Conservation (phyloP, 37 sponge, comb jelly and placozoan genomes). For the Halisarca cf. caerulea region DNA sequence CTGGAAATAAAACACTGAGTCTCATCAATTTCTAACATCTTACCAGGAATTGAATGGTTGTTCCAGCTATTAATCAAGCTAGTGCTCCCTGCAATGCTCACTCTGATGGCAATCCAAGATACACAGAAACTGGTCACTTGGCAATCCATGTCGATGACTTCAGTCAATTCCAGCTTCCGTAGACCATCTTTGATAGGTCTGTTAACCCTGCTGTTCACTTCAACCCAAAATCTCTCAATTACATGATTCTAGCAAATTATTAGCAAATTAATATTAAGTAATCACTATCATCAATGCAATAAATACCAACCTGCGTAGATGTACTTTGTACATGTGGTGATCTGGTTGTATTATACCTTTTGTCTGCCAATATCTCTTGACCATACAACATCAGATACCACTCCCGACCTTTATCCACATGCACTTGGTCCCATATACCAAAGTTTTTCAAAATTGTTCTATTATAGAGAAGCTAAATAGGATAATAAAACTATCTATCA, state of each 20-base stretch:
- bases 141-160: not conserved
- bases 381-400: slow-evolving; percentile 18
- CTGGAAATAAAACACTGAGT: no score
- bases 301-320: slow-evolving; percentile 17
- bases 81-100: slow-evolving; percentile 29
- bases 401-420: slow-evolving; percentile 51
- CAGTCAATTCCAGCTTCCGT: slow-evolving; percentile 6
- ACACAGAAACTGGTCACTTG: not conserved
- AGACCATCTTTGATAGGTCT: slow-evolving; percentile 54
- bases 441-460: not conserved
- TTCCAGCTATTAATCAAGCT: slow-evolving; percentile 41
- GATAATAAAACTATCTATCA: no score
- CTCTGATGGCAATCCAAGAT: slow-evolving; percentile 21
- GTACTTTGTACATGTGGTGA: slow-evolving; percentile 16
- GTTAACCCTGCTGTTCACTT: slow-evolving; percentile 57
- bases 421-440: slow-evolving; percentile 35
- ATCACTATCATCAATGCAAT: no score
- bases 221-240: slow-evolving; percentile 50
- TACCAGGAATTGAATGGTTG: slow-evolving; percentile 49
- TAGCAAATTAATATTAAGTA: no score
- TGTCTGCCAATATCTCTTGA: slow-evolving; percentile 1
- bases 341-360: not conserved
- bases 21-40: no score
- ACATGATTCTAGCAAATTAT: slow-evolving; percentile 31
- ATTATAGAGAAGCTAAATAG: no score